Evolutionary conservation across 2,113 vertebrate species (phyloP).

Genomic region (Telmatochromis brichardi): DNA sequence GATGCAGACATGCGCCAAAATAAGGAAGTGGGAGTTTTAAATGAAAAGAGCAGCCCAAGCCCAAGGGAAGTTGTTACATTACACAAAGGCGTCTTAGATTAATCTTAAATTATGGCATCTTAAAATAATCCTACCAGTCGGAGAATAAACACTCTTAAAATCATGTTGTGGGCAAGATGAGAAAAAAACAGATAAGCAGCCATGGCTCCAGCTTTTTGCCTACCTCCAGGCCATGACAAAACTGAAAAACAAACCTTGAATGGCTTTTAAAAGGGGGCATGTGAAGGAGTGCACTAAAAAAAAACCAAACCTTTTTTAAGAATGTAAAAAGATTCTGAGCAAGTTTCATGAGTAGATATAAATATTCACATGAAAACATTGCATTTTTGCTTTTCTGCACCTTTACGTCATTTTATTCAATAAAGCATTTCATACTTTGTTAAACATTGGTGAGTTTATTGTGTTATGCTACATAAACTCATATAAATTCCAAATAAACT

Average conservation of each 20-base stretch:
- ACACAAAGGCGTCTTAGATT: background rate
- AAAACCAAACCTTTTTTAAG: fast-evolving
- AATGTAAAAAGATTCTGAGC: background rate
- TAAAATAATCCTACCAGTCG: background rate
- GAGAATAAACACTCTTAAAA: background rate
- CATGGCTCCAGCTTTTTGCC: background rate
- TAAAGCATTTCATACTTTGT: background rate
- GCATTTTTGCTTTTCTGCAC: background rate
- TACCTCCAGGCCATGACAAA: background rate
- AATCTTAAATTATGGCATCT: background rate
- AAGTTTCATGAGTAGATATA: background rate
- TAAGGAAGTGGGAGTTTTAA: background rate
- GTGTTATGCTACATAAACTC: background rate
- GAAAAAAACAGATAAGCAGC: background rate
- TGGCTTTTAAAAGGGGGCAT: background rate
- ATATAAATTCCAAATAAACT: background rate
- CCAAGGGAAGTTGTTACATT: background rate
- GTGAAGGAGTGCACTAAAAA: background rate
- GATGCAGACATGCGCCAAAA: background rate
- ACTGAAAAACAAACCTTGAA: background rate
- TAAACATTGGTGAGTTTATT: background rate
- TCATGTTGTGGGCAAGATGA: background rate
- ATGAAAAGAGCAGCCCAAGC: background rate
- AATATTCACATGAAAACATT: background rate
- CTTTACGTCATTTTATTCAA: background rate